phyloP scores from a whole-genome alignment of 2,113 vertebrate genomes.

The Eonycteris spelaea region DNA sequence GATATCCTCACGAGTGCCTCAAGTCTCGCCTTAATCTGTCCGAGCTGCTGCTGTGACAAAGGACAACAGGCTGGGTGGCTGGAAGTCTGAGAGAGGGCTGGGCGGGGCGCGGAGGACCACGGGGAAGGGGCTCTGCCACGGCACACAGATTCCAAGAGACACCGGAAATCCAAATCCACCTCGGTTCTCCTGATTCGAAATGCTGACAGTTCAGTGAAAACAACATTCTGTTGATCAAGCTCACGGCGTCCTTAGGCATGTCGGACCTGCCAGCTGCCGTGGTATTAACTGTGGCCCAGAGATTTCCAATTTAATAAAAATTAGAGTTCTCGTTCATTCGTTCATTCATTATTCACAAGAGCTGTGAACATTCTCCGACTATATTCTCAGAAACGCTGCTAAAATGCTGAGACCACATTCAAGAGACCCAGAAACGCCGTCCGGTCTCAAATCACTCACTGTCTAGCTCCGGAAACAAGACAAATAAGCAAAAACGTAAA shows the following conservation, averaged over 20 bases:
- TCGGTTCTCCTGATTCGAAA: not conserved
- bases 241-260: not conserved
- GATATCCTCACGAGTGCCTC: not conserved
- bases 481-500: not conserved
- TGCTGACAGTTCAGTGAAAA: not conserved
- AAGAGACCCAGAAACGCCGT: not conserved
- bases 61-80: not conserved
- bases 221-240: not conserved
- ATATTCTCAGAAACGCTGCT: not conserved
- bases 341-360: not conserved
- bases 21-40: too few species aligned
- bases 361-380: not conserved
- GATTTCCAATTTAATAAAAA: not conserved
- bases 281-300: not conserved
- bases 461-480: not conserved
- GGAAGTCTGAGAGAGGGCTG: not conserved
- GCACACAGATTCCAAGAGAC: fast-evolving
- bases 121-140: not conserved
- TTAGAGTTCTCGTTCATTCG: not conserved
- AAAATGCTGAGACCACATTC: not conserved
- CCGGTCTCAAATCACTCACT: not conserved
- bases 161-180: not conserved
- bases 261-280: not conserved
- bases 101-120: fast-evolving
- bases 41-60: not conserved